phyloP scores from a whole-genome alignment of 2,113 vertebrate genomes.

The Cairina moschata region DNA sequence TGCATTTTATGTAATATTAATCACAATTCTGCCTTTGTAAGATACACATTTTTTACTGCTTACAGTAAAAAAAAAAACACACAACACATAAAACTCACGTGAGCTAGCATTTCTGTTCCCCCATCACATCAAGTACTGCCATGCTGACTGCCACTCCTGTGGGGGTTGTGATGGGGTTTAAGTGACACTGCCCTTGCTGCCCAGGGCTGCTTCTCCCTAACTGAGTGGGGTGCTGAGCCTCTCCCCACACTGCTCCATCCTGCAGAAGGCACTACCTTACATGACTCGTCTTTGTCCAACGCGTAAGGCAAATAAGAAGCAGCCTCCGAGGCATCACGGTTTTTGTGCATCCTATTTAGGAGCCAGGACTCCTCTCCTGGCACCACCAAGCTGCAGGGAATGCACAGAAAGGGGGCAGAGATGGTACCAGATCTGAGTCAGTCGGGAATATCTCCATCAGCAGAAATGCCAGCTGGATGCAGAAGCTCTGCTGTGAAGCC shows the following conservation, averaged over 20 bases:
- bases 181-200: accelerated
- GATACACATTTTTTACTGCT: neutral
- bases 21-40: neutral
- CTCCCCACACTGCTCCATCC: neutral
- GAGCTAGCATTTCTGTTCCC: neutral
- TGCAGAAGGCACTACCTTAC: neutral
- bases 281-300: neutral
- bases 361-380: neutral
- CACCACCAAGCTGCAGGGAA: neutral
- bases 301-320: neutral
- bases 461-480: neutral
- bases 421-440: neutral
- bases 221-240: neutral
- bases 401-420: neutral
- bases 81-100: accelerated
- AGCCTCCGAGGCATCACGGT: neutral
- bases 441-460: neutral
- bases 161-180: accelerated
- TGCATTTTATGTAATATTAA: neutral
- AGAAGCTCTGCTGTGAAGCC: neutral
- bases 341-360: neutral
- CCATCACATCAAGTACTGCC: neutral
- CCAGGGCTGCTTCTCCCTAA: accelerated
- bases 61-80: neutral
- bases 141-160: neutral